Evolutionary conservation across 2,113 vertebrate genomes (phyloP), one percentile per base, ranked within the genome.

Genomic region (Bufo gargarizans): DNA sequence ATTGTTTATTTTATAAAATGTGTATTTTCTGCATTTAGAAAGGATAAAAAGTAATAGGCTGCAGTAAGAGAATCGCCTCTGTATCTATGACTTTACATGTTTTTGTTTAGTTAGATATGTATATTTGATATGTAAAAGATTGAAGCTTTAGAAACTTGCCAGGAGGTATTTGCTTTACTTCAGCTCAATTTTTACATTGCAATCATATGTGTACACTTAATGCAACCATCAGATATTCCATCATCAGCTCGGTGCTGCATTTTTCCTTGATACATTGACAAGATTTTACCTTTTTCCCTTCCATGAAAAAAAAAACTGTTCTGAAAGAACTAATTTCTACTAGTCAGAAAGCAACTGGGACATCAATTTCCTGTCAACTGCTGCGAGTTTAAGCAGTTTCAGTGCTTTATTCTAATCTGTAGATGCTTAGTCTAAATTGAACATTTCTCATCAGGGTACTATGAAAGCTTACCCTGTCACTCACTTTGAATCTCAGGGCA

Each of bases 341-440:
- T 91, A 89, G 89, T 92, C 93, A 94, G 93, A 94, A 91, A 94
- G 93, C 92, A 92, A 92, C 10, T 0, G 16, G 69, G 55, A 92
- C 91, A 92, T 94, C 93, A 92, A 92, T 94, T 95, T 94, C 92
- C 90, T 92, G 91, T 90, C 92, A 90, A 82, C 53, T 22, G 87
- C 53, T 67, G 90, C 89, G 33, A 90, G 89, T 91, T 91, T 90
- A 82, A 69, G 91, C 90, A 91, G 89, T 93, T 93, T 89, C 91
- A 85, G 49, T 90, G 90, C 91, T 92, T 91, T 91, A 91, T 93
- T 93, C 92, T 93, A 90, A 92, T 91, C 77, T 90, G 69, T 80
- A 91, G 93, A 93, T 91, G 92, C 89, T 92, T 91, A 90, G 49
- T 91, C 90, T 91, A 92, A 92, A 93, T 89, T 88, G 91, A 88